Percentiles rank a stretch among this genome's conserved stretches.
These are phyloP conservation scores for Drosophila emarginata DNA, from an alignment of 2,888 invertebrate species.

Conservation along the genomic window DNA sequence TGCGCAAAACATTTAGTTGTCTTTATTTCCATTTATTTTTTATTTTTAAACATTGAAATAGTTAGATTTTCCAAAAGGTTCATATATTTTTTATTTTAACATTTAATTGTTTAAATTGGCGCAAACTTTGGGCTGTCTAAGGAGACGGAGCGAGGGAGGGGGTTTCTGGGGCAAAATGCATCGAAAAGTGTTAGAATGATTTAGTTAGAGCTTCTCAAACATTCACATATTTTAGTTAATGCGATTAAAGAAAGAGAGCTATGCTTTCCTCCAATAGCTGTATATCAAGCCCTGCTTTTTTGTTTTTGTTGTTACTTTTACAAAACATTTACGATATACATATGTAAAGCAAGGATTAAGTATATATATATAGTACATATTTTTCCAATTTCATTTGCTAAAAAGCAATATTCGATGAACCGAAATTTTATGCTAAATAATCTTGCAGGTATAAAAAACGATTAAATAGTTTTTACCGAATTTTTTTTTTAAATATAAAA, in stretches of 20 bases:
- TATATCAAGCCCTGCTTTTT: neutral
- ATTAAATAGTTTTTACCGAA: too few relatives aligned
- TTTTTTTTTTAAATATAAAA: neutral
- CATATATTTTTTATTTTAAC: neutral
- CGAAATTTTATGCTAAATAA: conserved; percentile 9
- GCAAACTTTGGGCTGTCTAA: conserved; percentile 1
- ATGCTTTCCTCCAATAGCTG: neutral
- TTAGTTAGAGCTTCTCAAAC: conserved; percentile 3
- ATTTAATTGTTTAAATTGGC: conserved; percentile 5
- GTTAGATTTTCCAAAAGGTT: neutral
- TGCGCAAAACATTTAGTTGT: conserved; percentile 36
- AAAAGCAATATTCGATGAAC: conserved; percentile 6
- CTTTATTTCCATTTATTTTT: conserved; percentile 8
- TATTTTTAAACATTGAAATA: conserved; percentile 12
- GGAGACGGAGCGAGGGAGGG: neutral
- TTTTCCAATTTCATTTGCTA: neutral
- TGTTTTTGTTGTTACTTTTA: neutral
- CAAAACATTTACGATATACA: neutral
- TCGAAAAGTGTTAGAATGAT: conserved; percentile 1
- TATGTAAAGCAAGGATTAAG: neutral
- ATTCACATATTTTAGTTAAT: neutral
- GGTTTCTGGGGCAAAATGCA: neutral
- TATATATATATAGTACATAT: neutral
- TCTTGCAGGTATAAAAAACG: conserved; percentile 1
- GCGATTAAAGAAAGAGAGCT: neutral